phyloP scores from a whole-genome alignment of 1,140 invertebrate genomes.

The Drosophila subpulchrella region DNA sequence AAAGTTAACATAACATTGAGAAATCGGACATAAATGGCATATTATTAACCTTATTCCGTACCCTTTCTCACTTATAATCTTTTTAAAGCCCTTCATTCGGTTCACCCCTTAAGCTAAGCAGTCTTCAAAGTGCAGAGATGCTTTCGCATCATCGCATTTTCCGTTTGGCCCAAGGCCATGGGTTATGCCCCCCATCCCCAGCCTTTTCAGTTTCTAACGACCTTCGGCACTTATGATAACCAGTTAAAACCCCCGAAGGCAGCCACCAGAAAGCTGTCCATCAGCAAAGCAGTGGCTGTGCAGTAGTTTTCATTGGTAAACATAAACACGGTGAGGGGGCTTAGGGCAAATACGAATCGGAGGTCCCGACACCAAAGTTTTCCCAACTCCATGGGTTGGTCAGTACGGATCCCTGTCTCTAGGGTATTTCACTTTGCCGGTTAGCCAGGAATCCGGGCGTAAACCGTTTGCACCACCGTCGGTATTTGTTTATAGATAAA shows the following conservation, averaged over 20 bases:
- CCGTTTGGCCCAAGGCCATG: slow-evolving; percentile 14
- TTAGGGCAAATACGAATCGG: slow-evolving; percentile 14
- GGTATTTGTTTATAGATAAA: slow-evolving; percentile 13
- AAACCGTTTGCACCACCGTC: slow-evolving; percentile 11
- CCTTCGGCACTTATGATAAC: slow-evolving; percentile 23
- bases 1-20: no score
- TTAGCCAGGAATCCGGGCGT: slow-evolving; percentile 7
- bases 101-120: background rate
- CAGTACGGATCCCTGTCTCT: slow-evolving; percentile 1
- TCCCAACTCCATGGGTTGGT: slow-evolving; percentile 12
- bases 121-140: background rate
- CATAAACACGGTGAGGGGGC: slow-evolving; percentile 15
- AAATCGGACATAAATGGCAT: no score
- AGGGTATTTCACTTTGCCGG: slow-evolving; percentile 18
- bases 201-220: background rate
- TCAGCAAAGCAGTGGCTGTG: slow-evolving; percentile 13
- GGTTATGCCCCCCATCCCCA: background rate
- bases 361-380: slow-evolving; percentile 20
- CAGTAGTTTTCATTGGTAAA: slow-evolving; percentile 17
- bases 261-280: slow-evolving; percentile 20
- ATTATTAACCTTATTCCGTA: no score
- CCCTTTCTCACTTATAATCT: background rate
- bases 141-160: slow-evolving; percentile 10
- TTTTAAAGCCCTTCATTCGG: background rate
- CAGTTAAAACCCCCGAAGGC: slow-evolving; percentile 17